Percentiles rank a stretch among this genome's conserved stretches.
Evolutionary conservation across 2,797 vertebrate genomes (phyloP).

Genomic region (Sebastes matsubarae): DNA sequence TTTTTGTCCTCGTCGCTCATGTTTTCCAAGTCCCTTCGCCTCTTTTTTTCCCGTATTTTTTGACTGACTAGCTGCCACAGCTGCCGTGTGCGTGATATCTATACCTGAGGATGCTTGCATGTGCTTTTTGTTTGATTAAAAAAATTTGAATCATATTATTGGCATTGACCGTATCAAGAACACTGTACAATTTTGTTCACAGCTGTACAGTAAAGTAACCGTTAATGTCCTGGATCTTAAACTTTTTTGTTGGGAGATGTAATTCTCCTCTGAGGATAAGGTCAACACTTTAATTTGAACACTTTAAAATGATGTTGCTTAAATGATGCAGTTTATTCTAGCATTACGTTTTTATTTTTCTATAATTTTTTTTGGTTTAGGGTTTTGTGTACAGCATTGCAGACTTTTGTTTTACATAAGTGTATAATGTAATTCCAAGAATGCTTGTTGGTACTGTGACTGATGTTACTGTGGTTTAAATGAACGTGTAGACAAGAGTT

Average conservation of each 20-base stretch:
- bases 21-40: background rate
- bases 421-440: constrained; percentile 56
- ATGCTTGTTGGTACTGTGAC: constrained; percentile 57
- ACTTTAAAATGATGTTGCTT: constrained; percentile 8
- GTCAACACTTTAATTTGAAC: constrained; percentile 7
- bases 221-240: background rate
- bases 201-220: background rate
- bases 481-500: constrained; percentile 42
- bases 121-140: constrained; percentile 30
- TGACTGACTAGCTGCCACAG: background rate
- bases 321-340: constrained; percentile 12
- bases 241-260: background rate
- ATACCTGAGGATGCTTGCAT: constrained; percentile 31
- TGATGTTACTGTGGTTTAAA: constrained; percentile 52
- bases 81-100: background rate
- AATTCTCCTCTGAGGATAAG: background rate
- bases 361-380: background rate
- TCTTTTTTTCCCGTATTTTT: background rate
- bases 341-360: constrained; percentile 13
- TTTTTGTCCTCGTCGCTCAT: background rate
- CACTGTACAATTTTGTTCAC: constrained; percentile 18
- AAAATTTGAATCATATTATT: background rate
- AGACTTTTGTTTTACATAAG: constrained; percentile 38
- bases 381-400: constrained; percentile 47
- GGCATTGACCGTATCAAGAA: constrained; percentile 13